Evolutionary conservation across 2,888 invertebrate genomes (phyloP), one percentile per base, ranked within the genome.

Genomic region (Adelphocoris suturalis): DNA sequence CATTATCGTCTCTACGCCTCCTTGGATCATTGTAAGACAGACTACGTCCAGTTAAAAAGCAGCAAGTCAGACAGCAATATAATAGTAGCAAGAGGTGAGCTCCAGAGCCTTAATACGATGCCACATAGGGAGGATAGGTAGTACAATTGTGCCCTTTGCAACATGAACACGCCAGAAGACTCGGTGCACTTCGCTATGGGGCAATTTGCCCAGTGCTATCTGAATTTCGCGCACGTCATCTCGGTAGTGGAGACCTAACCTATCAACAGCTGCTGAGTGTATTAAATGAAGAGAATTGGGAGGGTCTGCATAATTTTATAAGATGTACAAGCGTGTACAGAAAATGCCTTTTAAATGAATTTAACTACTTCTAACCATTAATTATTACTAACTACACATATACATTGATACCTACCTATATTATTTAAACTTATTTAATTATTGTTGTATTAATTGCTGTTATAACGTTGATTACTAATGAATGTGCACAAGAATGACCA

Each of bases 61-160:
- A 52, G 52, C 12, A 3, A 52, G 52, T 52, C 11, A 11, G 52
- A 5, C 52, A 16, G 52, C 52, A 52, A 11, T 52, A 52, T 52
- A 52, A 52, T 52, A 52, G 11, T 5, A 52, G 52, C 52, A 16
- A 52, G n/a, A n/a, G n/a, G n/a, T n/a, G n/a, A n/a, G n/a, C n/a
- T n/a, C n/a, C n/a, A n/a, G n/a, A n/a, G 52, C 52, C 52, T 52
- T 52, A 52, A 52, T 52, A 52, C 52, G 52, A 52, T 52, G 52
- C 3, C 52, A 52, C 5, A 52, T 52, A 52, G 52, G 52, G 52
- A 52, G 52, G 13, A 52, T 16, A 52, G 52, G 16, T 5, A 52
- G 16, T 52, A 52, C 52, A 52, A 52, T 52, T 52, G 13, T 14
- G 52, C 52, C 52, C 52, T 52, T 11, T 11, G 52, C 52, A 52